phyloP scores from a whole-genome alignment of 2,113 vertebrate genomes.

The Cyprinodon tularosa region DNA sequence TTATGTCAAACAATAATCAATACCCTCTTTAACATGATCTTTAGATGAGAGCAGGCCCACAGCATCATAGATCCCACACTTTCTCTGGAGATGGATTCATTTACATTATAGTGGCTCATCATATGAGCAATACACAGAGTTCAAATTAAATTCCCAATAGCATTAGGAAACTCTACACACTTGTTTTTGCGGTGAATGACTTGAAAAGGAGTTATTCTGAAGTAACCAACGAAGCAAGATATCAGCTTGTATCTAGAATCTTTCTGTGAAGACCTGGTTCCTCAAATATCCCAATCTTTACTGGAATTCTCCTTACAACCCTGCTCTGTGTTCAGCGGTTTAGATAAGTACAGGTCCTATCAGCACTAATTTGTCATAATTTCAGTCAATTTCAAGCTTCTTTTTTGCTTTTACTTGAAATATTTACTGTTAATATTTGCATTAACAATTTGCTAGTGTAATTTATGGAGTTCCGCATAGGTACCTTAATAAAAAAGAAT shows the following conservation, averaged over 20 bases:
- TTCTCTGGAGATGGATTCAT: too few species aligned
- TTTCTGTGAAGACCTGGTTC: too few species aligned
- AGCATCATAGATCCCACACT: too few species aligned
- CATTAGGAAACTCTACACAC: background rate
- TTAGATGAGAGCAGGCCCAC: too few species aligned
- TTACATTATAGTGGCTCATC: too few species aligned
- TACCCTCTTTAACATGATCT: too few species aligned
- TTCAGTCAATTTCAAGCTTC: background rate
- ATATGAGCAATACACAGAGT: background rate
- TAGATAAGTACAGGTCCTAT: background rate
- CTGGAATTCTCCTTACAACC: background rate
- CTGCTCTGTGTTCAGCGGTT: background rate
- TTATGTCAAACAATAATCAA: too few species aligned
- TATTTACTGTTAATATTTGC: background rate
- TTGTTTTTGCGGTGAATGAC: too few species aligned
- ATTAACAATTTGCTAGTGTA: background rate
- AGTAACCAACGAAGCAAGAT: too few species aligned
- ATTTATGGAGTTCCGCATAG: background rate
- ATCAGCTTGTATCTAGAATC: too few species aligned
- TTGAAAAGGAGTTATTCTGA: too few species aligned
- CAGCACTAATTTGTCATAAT: background rate
- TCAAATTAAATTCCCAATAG: background rate
- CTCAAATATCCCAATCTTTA: too few species aligned
- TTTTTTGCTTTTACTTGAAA: background rate
- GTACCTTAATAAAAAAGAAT: background rate